A percentile compares a stretch with the other conserved stretches of the same genome.
Conservation (phyloP, 2,113 vertebrate species). For the Piliocolobus tephrosceles region DNA sequence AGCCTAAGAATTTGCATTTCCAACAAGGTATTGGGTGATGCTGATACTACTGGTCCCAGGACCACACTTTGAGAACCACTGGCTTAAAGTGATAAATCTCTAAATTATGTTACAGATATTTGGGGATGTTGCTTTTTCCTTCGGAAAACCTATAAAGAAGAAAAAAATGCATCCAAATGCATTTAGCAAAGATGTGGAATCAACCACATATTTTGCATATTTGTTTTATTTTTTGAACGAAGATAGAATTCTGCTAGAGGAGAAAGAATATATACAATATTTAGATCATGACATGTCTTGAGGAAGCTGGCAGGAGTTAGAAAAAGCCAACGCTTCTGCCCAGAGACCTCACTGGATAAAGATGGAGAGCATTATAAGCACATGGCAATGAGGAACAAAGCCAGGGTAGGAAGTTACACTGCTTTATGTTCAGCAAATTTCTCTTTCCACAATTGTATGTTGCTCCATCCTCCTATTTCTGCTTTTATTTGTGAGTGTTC, state of each 20-base stretch:
- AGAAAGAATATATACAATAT: slow-evolving; percentile 15
- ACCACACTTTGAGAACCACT: slow-evolving; percentile 15
- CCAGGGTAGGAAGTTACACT: background rate
- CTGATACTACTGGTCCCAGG: background rate
- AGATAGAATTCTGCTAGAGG: background rate
- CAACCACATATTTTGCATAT: no score
- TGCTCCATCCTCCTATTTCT: background rate
- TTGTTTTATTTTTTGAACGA: no score
- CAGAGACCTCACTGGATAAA: background rate
- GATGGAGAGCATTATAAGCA: background rate
- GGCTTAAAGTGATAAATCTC: slow-evolving; percentile 41
- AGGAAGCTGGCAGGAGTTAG: background rate
- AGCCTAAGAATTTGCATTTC: background rate
- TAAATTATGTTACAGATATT: background rate
- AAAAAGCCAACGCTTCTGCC: background rate
- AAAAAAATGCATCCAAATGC: slow-evolving; percentile 31
- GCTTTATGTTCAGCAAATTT: background rate
- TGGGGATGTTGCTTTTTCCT: background rate
- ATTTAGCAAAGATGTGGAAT: no score
- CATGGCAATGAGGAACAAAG: background rate
- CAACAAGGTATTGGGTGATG: background rate
- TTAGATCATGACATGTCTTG: slow-evolving; percentile 16
- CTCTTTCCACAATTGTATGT: background rate
- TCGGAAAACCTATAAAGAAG: background rate
- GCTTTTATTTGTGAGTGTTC: background rate